These are phyloP conservation scores for Neogobius melanostomus DNA, from an alignment of 2,113 vertebrate species.

Conservation along the genomic window DNA sequence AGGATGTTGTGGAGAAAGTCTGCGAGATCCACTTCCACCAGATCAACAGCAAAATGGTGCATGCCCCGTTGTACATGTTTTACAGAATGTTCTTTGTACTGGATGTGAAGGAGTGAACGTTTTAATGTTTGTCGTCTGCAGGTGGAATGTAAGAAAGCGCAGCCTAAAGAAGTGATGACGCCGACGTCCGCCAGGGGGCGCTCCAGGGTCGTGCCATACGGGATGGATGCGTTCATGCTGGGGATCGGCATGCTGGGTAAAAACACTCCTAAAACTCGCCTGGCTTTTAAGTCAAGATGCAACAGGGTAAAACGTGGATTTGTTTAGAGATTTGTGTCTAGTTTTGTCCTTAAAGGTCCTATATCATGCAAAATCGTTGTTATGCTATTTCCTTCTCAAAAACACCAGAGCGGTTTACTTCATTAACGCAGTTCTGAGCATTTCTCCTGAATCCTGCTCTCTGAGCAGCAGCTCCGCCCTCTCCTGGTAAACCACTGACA, in stretches of 20 bases:
- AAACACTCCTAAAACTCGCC: constrained; percentile 14
- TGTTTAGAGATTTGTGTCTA: too few relatives aligned
- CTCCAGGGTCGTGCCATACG: constrained; percentile 97
- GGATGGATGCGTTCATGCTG: constrained; percentile 99
- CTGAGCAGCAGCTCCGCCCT: too few relatives aligned
- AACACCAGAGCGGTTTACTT: too few relatives aligned
- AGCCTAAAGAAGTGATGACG: constrained; percentile 99
- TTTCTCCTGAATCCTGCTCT: too few relatives aligned
- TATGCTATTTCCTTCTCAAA: too few relatives aligned
- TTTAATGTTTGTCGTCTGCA: constrained; percentile 45
- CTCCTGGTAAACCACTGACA: too few relatives aligned
- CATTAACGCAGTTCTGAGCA: too few relatives aligned
- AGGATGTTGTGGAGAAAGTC: constrained; percentile 99
- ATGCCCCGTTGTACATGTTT: not conserved
- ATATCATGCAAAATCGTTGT: too few relatives aligned
- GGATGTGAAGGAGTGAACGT: too few relatives aligned
- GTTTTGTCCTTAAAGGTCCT: too few relatives aligned
- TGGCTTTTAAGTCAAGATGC: too few relatives aligned
- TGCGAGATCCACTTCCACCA: constrained; percentile 99
- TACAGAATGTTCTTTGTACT: not conserved
- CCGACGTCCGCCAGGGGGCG: constrained; percentile 92
- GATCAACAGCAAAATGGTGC: constrained; percentile 99
- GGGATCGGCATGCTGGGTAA: constrained; percentile 98
- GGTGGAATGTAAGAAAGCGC: constrained; percentile 99
- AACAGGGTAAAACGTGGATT: too few relatives aligned